These are phyloP conservation scores for Spinibarbus caldwelli DNA, from an alignment of 2,797 vertebrate species.

Conservation along the genomic window DNA sequence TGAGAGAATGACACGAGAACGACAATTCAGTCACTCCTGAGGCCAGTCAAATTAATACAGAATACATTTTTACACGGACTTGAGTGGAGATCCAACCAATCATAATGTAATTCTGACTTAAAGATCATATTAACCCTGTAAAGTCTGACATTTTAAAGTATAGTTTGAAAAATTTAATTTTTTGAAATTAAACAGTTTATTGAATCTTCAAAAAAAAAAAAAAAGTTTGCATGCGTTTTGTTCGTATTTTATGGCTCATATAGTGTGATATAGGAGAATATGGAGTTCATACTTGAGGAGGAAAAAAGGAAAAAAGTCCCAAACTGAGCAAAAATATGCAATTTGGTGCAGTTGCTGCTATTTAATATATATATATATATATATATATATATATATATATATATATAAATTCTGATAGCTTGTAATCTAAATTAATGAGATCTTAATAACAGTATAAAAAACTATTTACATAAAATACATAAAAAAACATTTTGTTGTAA, in stretches of 20 bases:
- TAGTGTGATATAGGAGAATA: too few species aligned
- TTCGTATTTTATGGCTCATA: too few species aligned
- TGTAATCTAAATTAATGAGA: not conserved
- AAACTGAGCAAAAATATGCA: too few species aligned
- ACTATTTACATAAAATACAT: not conserved
- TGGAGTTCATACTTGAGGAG: too few species aligned
- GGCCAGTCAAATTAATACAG: not conserved
- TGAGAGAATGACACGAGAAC: slow-evolving; percentile 61
- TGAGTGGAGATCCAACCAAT: not conserved
- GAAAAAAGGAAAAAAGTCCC: too few species aligned
- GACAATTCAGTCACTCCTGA: not conserved
- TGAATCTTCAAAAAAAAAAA: too few species aligned
- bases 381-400: too few species aligned
- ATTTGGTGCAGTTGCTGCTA: too few species aligned
- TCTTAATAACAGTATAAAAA: not conserved
- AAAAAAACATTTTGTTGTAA: not conserved
- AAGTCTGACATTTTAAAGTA: not conserved
- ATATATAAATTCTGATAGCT: not conserved
- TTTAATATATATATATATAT: too few species aligned
- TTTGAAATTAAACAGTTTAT: too few species aligned
- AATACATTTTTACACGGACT: not conserved
- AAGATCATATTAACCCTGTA: not conserved
- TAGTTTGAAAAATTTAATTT: not conserved
- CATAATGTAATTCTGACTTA: not conserved
- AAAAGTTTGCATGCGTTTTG: too few species aligned